Evolutionary conservation across 2,797 vertebrate genomes (phyloP).

Genomic region (Poeciliopsis gracilis): DNA sequence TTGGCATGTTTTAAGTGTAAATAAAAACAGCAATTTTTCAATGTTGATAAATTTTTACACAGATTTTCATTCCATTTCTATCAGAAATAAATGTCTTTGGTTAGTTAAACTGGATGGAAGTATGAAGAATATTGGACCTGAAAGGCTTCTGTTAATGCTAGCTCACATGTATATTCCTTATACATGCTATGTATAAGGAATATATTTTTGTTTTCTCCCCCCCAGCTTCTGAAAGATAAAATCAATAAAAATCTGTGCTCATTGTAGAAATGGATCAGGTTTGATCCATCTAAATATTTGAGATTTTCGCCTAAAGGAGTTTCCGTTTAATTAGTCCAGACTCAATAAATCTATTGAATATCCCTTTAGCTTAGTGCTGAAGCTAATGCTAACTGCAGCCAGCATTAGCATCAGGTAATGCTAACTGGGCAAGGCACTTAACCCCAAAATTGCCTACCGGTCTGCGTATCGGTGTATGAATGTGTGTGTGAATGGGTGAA

Average conservation of each 20-base stretch:
- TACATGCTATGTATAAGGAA: background rate
- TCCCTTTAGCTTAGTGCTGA: background rate
- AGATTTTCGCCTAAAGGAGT: background rate
- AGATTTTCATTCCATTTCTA: background rate
- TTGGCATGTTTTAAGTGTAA: background rate
- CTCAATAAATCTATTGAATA: background rate
- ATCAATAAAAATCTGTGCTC: background rate
- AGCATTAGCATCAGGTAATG: no score
- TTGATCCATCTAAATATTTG: background rate
- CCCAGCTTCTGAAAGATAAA: background rate
- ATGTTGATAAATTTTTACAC: background rate
- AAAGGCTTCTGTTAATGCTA: background rate
- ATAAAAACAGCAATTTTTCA: background rate
- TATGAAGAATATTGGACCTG: background rate
- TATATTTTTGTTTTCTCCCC: background rate
- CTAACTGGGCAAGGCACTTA: no score
- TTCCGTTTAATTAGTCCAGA: background rate
- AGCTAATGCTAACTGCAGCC: background rate
- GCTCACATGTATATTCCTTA: background rate
- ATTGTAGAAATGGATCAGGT: background rate
- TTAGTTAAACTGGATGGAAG: background rate
- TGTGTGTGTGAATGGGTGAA: no score
- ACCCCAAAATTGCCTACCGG: no score
- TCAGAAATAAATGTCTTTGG: background rate
- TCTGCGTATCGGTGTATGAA: no score